These are phyloP conservation scores for Martes flavigula DNA, from an alignment of 2,797 vertebrate genomes.

Conservation along the genomic window DNA sequence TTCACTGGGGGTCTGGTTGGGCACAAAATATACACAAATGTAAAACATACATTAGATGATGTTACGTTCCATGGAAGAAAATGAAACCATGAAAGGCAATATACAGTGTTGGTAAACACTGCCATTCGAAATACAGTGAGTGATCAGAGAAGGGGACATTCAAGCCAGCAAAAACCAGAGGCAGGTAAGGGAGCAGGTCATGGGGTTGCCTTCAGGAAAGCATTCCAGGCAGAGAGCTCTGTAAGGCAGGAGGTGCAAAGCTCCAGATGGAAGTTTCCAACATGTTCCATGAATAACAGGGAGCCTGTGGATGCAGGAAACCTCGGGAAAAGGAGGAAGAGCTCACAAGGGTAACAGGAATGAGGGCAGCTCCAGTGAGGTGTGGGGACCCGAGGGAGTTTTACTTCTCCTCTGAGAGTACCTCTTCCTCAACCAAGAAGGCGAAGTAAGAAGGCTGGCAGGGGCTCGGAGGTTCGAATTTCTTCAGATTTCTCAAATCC, in stretches of 20 bases:
- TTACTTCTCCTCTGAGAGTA: background rate
- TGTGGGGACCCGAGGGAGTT: background rate
- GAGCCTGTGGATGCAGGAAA: background rate
- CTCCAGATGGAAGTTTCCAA: background rate
- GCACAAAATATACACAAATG: background rate
- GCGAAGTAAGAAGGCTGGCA: background rate
- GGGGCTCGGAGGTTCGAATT: background rate
- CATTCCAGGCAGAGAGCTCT: background rate
- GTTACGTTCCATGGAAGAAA: background rate
- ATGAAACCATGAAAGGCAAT: background rate
- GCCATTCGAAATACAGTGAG: background rate
- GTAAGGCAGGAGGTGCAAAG: too few species aligned
- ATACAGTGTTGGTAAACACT: background rate
- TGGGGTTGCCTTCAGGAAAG: background rate
- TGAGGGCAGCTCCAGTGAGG: background rate
- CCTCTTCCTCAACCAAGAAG: background rate
- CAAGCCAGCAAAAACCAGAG: background rate
- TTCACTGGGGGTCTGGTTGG: background rate
- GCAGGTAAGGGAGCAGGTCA: background rate
- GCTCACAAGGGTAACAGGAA: background rate
- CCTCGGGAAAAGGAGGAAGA: background rate
- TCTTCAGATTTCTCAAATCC: background rate
- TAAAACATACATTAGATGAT: background rate
- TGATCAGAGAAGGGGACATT: background rate
- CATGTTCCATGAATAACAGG: background rate